Percentiles rank a stretch among this genome's conserved stretches.
Conservation (phyloP, 1,140 invertebrate species). For the Agraylea sexmaculata region DNA sequence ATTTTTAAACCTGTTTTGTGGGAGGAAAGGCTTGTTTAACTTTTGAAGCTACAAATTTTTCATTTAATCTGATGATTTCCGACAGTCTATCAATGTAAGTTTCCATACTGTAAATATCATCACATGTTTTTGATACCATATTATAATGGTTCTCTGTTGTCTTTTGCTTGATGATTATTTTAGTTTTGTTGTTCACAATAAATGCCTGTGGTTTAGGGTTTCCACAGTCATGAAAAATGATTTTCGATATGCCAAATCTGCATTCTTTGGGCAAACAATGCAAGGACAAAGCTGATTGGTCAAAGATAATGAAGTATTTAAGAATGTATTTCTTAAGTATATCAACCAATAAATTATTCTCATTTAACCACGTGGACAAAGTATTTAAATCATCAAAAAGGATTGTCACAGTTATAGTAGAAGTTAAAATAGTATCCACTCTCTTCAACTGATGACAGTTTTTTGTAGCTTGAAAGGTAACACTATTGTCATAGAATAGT, state of each 20-base stretch:
- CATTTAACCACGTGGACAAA: too few relatives aligned
- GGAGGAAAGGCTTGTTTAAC: constrained; percentile 12
- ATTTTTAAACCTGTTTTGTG: constrained; percentile 18
- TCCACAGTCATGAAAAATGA: constrained; percentile 8
- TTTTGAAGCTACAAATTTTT: constrained; percentile 7
- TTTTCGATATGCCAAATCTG: constrained; percentile 13
- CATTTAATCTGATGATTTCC: constrained; percentile 15
- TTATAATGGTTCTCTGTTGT: constrained; percentile 12
- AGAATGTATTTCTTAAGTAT: constrained; percentile 15
- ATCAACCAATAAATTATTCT: too few relatives aligned
- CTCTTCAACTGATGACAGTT: too few relatives aligned
- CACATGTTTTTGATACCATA: constrained; percentile 10
- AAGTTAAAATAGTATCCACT: too few relatives aligned
- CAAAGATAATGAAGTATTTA: constrained; percentile 6
- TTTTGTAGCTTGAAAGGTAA: too few relatives aligned
- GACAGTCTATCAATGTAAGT: constrained; percentile 10
- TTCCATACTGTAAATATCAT: constrained; percentile 11
- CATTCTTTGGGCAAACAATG: constrained; percentile 3
- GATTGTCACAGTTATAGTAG: too few relatives aligned
- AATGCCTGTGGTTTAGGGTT: background rate
- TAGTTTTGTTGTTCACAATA: constrained; percentile 12
- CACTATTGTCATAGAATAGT: too few relatives aligned
- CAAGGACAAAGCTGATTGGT: constrained; percentile 11
- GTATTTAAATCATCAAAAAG: too few relatives aligned
- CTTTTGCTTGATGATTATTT: constrained; percentile 9